phyloP scores from a whole-genome alignment of 1,140 invertebrate genomes.

The Anastatus disparis region DNA sequence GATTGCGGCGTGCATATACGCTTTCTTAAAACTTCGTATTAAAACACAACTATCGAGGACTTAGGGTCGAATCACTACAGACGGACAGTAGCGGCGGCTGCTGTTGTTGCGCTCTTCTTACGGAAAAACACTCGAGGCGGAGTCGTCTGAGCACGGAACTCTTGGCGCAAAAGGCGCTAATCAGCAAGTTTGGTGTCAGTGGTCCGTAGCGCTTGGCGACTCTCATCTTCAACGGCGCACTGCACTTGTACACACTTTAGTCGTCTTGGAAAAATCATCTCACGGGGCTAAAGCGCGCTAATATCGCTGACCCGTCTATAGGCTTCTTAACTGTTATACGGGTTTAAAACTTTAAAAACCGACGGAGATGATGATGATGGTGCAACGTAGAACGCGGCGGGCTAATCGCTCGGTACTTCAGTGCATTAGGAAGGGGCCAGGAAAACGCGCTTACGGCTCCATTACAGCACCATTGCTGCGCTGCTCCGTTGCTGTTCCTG shows the following conservation, averaged over 20 bases:
- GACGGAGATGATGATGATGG: constrained; percentile 4
- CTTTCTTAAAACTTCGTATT: constrained; percentile 3
- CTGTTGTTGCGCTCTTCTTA: neutral
- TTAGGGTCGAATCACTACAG: neutral
- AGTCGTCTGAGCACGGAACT: no score
- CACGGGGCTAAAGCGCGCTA: no score
- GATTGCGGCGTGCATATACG: constrained; percentile 24
- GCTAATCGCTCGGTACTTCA: neutral
- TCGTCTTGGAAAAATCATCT: constrained; percentile 4
- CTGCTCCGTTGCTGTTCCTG: constrained; percentile 41
- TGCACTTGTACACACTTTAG: constrained; percentile 21
- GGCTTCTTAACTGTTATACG: neutral
- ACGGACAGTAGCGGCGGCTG: neutral
- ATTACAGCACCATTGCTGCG: constrained; percentile 53
- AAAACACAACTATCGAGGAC: neutral
- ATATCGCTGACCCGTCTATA: constrained; percentile 33
- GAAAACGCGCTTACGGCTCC: constrained; percentile 65
- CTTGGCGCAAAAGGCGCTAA: neutral
- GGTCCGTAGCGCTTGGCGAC: constrained; percentile 3
- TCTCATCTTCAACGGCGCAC: constrained; percentile 16
- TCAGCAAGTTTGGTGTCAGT: neutral
- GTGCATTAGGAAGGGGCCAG: neutral
- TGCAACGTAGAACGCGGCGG: constrained; percentile 6
- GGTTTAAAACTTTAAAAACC: no score
- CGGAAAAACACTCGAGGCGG: neutral